A percentile compares a stretch with the other conserved stretches of the same genome.
phyloP scores from a whole-genome alignment of 2,888 invertebrate genomes.

The Melinaea menophilus region DNA sequence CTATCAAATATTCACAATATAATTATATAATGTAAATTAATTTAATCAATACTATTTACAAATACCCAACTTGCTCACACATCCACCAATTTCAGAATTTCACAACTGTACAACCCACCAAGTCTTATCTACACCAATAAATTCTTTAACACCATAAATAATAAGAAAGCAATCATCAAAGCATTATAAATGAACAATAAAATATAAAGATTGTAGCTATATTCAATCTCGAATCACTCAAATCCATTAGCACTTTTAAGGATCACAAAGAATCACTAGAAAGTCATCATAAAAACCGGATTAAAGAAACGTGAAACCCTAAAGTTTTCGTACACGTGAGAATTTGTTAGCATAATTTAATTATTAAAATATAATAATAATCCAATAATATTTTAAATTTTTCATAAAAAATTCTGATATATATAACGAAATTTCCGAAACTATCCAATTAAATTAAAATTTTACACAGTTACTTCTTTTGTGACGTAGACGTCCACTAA shows the following conservation, averaged over 20 bases:
- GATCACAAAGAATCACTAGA: slow-evolving; percentile 68
- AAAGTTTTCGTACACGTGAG: slow-evolving; percentile 32
- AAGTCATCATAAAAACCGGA: slow-evolving; percentile 67
- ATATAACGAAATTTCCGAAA: no score
- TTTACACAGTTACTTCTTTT: no score
- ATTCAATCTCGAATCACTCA: slow-evolving; percentile 39
- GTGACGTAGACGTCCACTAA: no score
- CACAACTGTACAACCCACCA: not conserved
- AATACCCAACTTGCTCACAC: not conserved
- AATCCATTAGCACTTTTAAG: slow-evolving; percentile 68
- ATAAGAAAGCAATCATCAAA: slow-evolving; percentile 1
- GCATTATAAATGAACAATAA: slow-evolving; percentile 12
- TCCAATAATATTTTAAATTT: no score
- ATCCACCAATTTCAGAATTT: not conserved
- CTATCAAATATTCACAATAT: no score
- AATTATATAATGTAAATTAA: no score
- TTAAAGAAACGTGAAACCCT: slow-evolving; percentile 45
- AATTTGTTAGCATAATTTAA: slow-evolving; percentile 11
- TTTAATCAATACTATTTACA: no score
- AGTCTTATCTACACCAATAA: slow-evolving; percentile 1
- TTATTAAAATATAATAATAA: no score
- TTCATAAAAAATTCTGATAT: no score
- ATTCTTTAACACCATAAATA: not conserved
- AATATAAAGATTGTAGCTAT: slow-evolving; percentile 26
- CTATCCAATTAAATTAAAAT: no score